phyloP scores from a whole-genome alignment of 2,888 invertebrate genomes.

The Dinocampus coccinellae region DNA sequence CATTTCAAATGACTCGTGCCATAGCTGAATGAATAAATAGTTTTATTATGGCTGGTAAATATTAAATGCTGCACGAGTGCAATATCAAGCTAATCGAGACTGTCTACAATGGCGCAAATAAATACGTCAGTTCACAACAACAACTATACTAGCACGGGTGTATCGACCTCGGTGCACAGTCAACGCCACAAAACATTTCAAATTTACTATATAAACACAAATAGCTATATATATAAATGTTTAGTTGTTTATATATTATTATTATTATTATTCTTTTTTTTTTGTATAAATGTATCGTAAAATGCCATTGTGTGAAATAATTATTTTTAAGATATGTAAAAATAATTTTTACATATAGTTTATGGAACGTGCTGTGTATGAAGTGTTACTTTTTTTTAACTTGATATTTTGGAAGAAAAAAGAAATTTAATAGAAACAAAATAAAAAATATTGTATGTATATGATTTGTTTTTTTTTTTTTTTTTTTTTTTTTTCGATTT shows the following conservation, averaged over 20 bases:
- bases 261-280: conserved; percentile 13
- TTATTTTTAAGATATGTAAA: not conserved
- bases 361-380: no score
- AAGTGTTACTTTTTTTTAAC: no score
- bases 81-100: conserved; percentile 40
- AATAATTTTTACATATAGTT: no score
- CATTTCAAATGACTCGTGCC: conserved; percentile 39
- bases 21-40: conserved; percentile 40
- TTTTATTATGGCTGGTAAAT: conserved; percentile 20
- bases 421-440: not conserved
- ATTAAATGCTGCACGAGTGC: conserved; percentile 24
- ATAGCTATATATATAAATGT: no score
- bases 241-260: conserved; percentile 1
- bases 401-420: no score
- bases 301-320: conserved; percentile 46
- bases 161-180: conserved; percentile 52
- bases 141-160: conserved; percentile 45
- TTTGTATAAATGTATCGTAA: conserved; percentile 5
- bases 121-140: conserved; percentile 30
- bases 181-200: conserved; percentile 7
- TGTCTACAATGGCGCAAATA: conserved; percentile 43
- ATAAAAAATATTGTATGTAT: no score
- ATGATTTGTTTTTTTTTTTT: no score
- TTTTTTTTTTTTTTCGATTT: no score
- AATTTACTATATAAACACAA: no score